Base-by-base conservation (phyloP, 1,140 invertebrate species). In the Temnothorax curvispinosus region DNA sequence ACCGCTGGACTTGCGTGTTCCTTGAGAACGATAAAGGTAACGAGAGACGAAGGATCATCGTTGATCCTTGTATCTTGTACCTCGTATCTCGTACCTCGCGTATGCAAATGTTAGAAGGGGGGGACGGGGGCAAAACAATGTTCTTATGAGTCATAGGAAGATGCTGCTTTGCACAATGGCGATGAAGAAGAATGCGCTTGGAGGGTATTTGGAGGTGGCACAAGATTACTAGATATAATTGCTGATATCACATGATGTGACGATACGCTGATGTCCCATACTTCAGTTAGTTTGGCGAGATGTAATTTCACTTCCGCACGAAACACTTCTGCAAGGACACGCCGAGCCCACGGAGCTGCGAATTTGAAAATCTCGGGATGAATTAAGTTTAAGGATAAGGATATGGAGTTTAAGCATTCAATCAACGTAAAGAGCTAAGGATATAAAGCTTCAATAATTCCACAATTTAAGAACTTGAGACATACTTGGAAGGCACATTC, bases 141-240 rank as follows among this genome's bases (percentile, higher is more conserved):
- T 77, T 77, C 4, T 62, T 77, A 11, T 77, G 75, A 77, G 75
- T 77, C 56, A 77, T 32, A 62, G 75, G 75, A 62, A 44, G 58
- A 32, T 32, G 56, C 56, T 38, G 21, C 3, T 62, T 62, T 44
- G 9, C 41, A 47, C 15, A 21, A 77, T 47, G 75, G 15, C 7
- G 7, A 58, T 41, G 38, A 47, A 56, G 54, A 3, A 47, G 32
- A 77, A 35, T 13, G 21, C 15, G 15, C 15, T 60, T 62, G 56
- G 56, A 62, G 3, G 41, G 3, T 3, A 5, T 27, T 75, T 75
- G 5, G 18, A 21, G 72, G 21, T 11, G 8, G 11, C 52, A 41
- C 72, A 21, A 58, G n/a, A 60, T 13, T 54, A 38, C 13, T 56
- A 75, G 11, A 56, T n/a, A 75, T 41, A 67, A 67, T 69, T 7